Evolutionary conservation across 2,113 vertebrate genomes (phyloP).

Genomic region (Manacus vitellinus): DNA sequence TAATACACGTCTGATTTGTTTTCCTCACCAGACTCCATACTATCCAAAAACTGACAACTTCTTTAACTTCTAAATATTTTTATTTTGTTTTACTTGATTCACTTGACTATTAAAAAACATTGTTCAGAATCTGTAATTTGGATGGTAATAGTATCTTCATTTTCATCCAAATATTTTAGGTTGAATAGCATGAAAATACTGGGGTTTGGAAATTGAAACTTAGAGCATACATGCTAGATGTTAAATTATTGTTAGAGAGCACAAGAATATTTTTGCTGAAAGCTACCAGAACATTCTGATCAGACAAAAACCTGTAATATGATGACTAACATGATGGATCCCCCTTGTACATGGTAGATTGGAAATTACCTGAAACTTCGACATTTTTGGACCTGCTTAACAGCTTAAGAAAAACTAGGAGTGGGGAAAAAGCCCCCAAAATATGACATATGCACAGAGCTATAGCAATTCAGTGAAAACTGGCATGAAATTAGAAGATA

Average conservation of each 20-base stretch:
- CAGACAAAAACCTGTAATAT: background rate
- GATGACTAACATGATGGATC: background rate
- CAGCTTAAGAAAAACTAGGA: background rate
- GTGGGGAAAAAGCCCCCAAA: background rate
- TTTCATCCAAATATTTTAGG: conserved; percentile 31
- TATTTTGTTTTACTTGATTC: conserved; percentile 24
- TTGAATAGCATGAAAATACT: background rate
- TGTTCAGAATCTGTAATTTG: conserved; percentile 8
- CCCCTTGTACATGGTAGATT: background rate
- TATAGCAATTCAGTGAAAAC: background rate
- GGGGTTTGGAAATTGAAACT: background rate
- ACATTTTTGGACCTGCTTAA: background rate
- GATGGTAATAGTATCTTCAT: background rate
- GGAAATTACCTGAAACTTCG: background rate
- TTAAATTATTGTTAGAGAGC: conserved; percentile 4
- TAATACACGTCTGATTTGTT: background rate
- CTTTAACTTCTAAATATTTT: background rate
- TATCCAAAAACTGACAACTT: background rate
- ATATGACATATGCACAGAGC: background rate
- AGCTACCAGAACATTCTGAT: background rate
- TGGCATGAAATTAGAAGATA: background rate
- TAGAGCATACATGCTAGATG: background rate
- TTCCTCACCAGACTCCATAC: background rate
- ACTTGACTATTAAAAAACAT: conserved; percentile 7
- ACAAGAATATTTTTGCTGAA: conserved; percentile 3